phyloP scores from a whole-genome alignment of 2,113 vertebrate species.

The Excalfactoria chinensis region DNA sequence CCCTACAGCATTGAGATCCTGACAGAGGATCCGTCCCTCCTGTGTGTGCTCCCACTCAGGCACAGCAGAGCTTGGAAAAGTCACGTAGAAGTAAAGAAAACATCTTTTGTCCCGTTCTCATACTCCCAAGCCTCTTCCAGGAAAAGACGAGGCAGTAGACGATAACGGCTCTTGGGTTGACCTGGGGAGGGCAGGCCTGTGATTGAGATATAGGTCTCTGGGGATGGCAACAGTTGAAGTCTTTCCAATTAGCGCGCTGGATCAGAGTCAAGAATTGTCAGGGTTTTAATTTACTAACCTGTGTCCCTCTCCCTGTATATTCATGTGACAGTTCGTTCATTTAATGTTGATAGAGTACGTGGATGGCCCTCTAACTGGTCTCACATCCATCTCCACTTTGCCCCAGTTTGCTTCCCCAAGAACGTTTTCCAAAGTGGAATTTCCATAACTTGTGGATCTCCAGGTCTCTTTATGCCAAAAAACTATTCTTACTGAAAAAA shows the following conservation, averaged over 20 bases:
- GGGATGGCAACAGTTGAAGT: conserved; percentile 36
- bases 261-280: conserved; percentile 61
- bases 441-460: not conserved
- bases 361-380: conserved; percentile 59
- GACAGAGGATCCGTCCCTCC: not conserved
- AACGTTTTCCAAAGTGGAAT: conserved; percentile 20
- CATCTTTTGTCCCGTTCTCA: not conserved
- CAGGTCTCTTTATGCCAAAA: not conserved
- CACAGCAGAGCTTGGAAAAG: not conserved
- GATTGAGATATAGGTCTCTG: not conserved
- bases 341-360: conserved; percentile 31
- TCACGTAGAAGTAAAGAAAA: not conserved
- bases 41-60: not conserved
- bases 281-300: conserved; percentile 51
- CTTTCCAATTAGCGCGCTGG: conserved; percentile 65
- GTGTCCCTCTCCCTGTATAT: conserved; percentile 34
- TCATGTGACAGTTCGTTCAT: conserved; percentile 63
- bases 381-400: conserved; percentile 42
- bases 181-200: not conserved
- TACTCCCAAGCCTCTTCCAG: not conserved
- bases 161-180: not conserved
- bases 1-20: not conserved
- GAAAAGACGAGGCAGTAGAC: not conserved
- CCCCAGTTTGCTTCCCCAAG: not conserved
- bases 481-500: not conserved